Conservation (phyloP, 2,113 vertebrate species). For the Notechis scutatus region DNA sequence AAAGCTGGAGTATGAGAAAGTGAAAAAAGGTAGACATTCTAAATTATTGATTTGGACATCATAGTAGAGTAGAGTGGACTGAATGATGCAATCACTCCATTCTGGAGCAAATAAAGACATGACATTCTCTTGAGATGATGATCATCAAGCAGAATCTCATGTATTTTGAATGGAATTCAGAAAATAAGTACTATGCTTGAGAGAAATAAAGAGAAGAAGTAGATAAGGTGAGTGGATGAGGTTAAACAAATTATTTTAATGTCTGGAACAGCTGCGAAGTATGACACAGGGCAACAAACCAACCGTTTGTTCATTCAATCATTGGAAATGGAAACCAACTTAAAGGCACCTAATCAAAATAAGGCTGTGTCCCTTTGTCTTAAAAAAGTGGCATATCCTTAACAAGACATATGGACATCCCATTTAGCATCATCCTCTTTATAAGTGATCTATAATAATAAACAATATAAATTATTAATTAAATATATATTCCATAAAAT, state of each 20-base stretch:
- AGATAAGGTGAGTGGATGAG: not conserved
- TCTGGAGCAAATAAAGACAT: not conserved
- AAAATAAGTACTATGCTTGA: not conserved
- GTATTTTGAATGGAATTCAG: not conserved
- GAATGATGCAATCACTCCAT: not conserved
- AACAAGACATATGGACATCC: not conserved
- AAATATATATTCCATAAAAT: not conserved
- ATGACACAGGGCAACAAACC: not conserved
- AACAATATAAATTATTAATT: not conserved
- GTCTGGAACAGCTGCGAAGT: not conserved
- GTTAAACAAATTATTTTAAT: not conserved
- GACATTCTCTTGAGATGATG: not conserved
- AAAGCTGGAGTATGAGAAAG: not conserved
- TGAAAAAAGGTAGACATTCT: not conserved
- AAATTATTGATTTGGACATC: not conserved
- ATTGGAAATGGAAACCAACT: not conserved
- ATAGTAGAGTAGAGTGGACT: not conserved
- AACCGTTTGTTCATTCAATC: not conserved
- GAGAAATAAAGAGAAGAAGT: not conserved
- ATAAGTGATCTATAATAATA: not conserved
- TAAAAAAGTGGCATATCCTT: not conserved
- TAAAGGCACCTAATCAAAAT: not conserved
- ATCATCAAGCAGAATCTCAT: not conserved
- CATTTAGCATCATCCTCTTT: not conserved
- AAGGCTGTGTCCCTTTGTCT: not conserved